Percentiles rank a stretch among this genome's conserved stretches.
Conservation (phyloP, 1,140 invertebrate genomes). For the Hyles euphorbiae region DNA sequence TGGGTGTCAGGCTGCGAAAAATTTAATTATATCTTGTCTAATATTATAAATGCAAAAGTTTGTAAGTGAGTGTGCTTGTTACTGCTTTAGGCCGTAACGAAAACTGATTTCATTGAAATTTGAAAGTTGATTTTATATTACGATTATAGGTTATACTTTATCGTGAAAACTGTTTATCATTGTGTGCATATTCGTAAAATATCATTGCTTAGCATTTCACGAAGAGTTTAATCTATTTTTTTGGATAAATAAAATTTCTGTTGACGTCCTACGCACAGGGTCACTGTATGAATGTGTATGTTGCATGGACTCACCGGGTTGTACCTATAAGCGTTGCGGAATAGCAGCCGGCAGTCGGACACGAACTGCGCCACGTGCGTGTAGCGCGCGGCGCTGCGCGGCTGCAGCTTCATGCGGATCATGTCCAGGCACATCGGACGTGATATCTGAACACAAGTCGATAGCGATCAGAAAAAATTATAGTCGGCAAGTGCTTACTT, state of each 20-base stretch:
- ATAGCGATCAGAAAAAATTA: too few relatives aligned
- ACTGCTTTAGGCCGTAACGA: too few relatives aligned
- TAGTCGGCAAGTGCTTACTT: too few relatives aligned
- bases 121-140: too few relatives aligned
- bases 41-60: not conserved
- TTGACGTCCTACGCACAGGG: not conserved
- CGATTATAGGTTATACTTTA: too few relatives aligned
- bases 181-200: too few relatives aligned
- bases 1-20: constrained; percentile 83
- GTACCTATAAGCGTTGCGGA: constrained; percentile 90
- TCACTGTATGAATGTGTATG: not conserved
- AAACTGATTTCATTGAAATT: too few relatives aligned
- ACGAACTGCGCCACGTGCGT: constrained; percentile 85
- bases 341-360: constrained; percentile 88
- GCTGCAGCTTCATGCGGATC: constrained; percentile 86
- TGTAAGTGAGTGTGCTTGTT: too few relatives aligned
- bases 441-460: constrained; percentile 75
- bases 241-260: not conserved
- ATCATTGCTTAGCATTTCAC: too few relatives aligned
- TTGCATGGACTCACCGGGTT: constrained; percentile 82
- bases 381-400: constrained; percentile 83
- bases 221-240: too few relatives aligned
- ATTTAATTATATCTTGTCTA: not conserved
- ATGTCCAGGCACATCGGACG: constrained; percentile 90
- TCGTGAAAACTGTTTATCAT: too few relatives aligned